These are phyloP conservation scores for Actinopyga echinites DNA, from an alignment of 53 echinoderm and acorn worm species.

Conservation along the genomic window DNA sequence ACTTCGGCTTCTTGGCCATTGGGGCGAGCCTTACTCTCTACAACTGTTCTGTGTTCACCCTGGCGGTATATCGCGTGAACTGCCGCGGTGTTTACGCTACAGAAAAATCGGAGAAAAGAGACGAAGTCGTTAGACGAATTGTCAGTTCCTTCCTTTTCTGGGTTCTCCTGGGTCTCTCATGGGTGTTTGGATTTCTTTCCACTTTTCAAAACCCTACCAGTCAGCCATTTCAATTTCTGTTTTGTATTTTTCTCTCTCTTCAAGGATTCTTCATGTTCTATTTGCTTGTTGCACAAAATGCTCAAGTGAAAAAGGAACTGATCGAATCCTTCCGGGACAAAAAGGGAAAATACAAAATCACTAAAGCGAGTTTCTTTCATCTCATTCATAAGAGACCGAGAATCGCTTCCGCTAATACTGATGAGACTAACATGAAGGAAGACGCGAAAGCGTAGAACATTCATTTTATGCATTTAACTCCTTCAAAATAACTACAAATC, in stretches of 20 bases:
- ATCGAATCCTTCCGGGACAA: neutral
- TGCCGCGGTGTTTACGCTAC: constrained; percentile 2
- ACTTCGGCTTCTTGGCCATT: neutral
- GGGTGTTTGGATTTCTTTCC: constrained; percentile 15
- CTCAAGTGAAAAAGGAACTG: neutral
- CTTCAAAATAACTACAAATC: too few relatives aligned
- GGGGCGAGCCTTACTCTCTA: neutral
- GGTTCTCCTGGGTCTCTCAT: constrained; percentile 12
- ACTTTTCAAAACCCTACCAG: neutral
- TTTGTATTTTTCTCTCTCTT: constrained; percentile 16
- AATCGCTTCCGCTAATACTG: too few relatives aligned
- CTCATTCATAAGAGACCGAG: too few relatives aligned
- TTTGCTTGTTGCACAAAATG: constrained; percentile 7
- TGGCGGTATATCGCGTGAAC: constrained; percentile 6
- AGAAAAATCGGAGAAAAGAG: neutral
- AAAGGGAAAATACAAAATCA: neutral
- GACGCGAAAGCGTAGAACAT: too few relatives aligned
- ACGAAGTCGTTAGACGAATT: neutral
- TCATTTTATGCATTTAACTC: too few relatives aligned
- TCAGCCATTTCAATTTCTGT: neutral
- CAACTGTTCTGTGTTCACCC: neutral
- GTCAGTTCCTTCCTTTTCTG: constrained; percentile 1
- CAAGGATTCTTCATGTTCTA: constrained; percentile 15
- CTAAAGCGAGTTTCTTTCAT: too few relatives aligned
- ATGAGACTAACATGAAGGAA: too few relatives aligned